Evolutionary conservation across 2,113 vertebrate species (phyloP).

Genomic region (Speoplatyrhinus poulsoni): DNA sequence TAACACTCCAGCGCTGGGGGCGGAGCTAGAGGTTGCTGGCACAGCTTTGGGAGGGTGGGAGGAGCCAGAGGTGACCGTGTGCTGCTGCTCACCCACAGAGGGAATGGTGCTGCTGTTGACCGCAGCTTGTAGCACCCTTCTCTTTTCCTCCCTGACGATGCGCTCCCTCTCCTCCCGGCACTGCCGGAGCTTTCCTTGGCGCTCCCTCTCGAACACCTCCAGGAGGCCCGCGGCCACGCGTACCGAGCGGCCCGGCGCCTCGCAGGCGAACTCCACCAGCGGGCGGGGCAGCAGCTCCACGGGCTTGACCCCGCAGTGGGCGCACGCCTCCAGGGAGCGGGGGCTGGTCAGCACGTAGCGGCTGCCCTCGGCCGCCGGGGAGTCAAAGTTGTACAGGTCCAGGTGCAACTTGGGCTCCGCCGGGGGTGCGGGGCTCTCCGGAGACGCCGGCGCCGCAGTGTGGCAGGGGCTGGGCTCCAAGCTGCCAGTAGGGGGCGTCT

Average conservation of each 20-base stretch:
- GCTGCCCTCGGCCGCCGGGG: conserved; percentile 89
- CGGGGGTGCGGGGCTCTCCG: not conserved
- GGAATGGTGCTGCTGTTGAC: conserved; percentile 67
- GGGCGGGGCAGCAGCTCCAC: conserved; percentile 89
- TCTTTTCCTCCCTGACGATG: conserved; percentile 91
- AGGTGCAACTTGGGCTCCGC: conserved; percentile 82
- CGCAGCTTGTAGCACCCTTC: conserved; percentile 81
- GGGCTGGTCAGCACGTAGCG: conserved; percentile 97
- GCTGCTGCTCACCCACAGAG: conserved; percentile 63
- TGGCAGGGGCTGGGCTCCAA: conserved; percentile 61
- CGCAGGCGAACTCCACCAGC: conserved; percentile 86
- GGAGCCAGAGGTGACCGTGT: conserved; percentile 30
- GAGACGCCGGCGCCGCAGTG: not conserved
- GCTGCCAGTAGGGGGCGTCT: conserved; percentile 63
- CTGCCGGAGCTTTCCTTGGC: conserved; percentile 88
- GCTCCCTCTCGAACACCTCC: conserved; percentile 88
- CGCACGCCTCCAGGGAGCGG: conserved; percentile 94
- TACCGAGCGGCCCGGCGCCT: conserved; percentile 91
- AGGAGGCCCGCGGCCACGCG: conserved; percentile 89
- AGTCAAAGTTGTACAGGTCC: conserved; percentile 95
- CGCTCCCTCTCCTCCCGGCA: conserved; percentile 90
- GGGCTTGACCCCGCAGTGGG: conserved; percentile 90
- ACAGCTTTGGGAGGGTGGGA: conserved; percentile 43
- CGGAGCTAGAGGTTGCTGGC: conserved; percentile 51
- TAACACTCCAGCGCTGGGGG: conserved; percentile 30